Conservation (phyloP, 2,797 vertebrate species). For the Pelobates cultripes region DNA sequence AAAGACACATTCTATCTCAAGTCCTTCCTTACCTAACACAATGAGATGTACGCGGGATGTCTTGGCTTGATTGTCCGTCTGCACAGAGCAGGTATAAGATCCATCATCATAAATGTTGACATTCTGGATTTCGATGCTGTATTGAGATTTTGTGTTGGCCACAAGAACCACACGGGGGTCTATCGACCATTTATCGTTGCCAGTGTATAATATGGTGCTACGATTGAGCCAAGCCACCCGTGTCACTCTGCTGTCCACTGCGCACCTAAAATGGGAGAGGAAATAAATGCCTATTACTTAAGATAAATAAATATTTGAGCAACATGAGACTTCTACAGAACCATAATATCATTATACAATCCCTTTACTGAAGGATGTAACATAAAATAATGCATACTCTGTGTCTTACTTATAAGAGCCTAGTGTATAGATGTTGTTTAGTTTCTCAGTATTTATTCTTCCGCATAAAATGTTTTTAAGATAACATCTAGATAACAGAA, state of each 20-base stretch:
- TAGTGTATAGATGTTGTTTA: too few relatives aligned
- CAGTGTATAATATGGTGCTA: slow-evolving; percentile 94
- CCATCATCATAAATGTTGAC: slow-evolving; percentile 93
- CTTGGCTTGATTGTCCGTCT: slow-evolving; percentile 95
- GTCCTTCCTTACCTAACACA: slow-evolving; percentile 83
- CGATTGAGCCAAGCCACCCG: slow-evolving; percentile 96
- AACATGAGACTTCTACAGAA: not conserved
- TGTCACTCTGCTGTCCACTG: slow-evolving; percentile 91
- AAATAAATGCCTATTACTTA: not conserved
- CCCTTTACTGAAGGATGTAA: too few relatives aligned
- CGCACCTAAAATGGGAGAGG: slow-evolving; percentile 78
- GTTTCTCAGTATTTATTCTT: too few relatives aligned
- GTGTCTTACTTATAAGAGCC: too few relatives aligned
- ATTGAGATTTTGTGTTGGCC: slow-evolving; percentile 90
- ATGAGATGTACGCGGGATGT: slow-evolving; percentile 93
- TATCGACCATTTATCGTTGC: slow-evolving; percentile 95
- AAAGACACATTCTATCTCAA: too few relatives aligned
- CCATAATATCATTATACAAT: too few relatives aligned
- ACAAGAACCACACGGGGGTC: slow-evolving; percentile 92
- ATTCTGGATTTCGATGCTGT: slow-evolving; percentile 94
- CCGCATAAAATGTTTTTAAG: too few relatives aligned
- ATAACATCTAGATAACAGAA: too few relatives aligned
- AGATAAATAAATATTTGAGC: not conserved
- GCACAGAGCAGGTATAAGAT: slow-evolving; percentile 93
- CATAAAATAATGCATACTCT: too few relatives aligned